phyloP scores from a whole-genome alignment of 1,140 invertebrate species.

The Holotrichia oblita region DNA sequence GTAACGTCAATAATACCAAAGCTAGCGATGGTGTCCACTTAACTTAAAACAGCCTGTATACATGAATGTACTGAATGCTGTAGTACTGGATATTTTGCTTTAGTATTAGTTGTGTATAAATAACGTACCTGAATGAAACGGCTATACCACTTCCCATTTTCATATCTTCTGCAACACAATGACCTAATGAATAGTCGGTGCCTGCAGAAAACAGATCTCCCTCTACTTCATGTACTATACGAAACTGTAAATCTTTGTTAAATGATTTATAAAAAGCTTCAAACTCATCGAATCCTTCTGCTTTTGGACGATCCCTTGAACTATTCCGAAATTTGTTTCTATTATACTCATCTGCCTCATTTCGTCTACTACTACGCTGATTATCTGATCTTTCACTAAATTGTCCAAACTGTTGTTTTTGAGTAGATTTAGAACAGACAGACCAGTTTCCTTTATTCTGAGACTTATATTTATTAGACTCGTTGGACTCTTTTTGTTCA shows the following conservation, averaged over 20 bases:
- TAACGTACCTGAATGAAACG: conserved; percentile 62
- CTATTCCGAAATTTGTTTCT: background rate
- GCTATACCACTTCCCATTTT: conserved; percentile 73
- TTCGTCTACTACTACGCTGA: background rate
- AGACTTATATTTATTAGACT: too few relatives aligned
- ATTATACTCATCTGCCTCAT: background rate
- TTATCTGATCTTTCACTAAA: background rate
- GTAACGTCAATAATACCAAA: too few relatives aligned
- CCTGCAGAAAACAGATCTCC: conserved; percentile 67
- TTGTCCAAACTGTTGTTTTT: background rate
- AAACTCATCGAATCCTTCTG: background rate
- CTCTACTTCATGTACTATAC: conserved; percentile 59
- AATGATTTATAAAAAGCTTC: background rate
- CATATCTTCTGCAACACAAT: conserved; percentile 72
- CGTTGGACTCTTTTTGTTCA: too few relatives aligned
- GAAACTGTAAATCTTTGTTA: background rate
- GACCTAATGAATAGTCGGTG: conserved; percentile 66
- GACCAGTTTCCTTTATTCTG: too few relatives aligned
- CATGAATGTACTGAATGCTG: too few relatives aligned
- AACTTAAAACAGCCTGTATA: too few relatives aligned
- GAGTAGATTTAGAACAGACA: too few relatives aligned
- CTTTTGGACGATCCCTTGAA: background rate
- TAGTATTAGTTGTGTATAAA: background rate
- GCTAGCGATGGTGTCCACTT: too few relatives aligned
- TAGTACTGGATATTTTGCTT: background rate